phyloP scores from a whole-genome alignment of 2,888 invertebrate species.

The Orchesellides sinensis region DNA sequence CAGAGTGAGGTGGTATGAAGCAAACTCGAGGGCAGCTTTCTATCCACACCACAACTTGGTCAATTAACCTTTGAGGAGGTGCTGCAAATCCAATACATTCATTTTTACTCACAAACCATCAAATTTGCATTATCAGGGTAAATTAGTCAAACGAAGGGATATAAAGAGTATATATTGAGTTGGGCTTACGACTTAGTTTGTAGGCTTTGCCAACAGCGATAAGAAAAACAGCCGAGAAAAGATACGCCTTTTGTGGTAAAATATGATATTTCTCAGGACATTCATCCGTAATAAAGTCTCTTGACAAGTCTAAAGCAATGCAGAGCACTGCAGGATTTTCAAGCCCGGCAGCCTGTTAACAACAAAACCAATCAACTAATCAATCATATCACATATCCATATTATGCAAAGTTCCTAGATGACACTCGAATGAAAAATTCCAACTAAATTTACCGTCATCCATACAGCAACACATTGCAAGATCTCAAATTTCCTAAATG shows the following conservation, averaged over 20 bases:
- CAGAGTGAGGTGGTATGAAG: constrained; percentile 71
- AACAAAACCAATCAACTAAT: not conserved
- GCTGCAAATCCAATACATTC: constrained; percentile 50
- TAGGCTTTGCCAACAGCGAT: constrained; percentile 67
- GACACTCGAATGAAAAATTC: not conserved
- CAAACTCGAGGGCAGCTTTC: constrained; percentile 70
- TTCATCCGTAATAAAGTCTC: constrained; percentile 66
- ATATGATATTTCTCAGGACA: constrained; percentile 62
- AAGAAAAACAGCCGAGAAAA: constrained; percentile 66
- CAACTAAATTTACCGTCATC: constrained; percentile 63
- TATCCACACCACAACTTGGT: constrained; percentile 70
- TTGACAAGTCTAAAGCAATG: constrained; percentile 60
- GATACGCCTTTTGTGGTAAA: constrained; percentile 64
- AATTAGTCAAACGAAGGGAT: too few relatives aligned
- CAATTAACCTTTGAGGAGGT: constrained; percentile 64
- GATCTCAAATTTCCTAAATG: constrained; percentile 57
- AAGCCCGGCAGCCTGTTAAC: constrained; percentile 52
- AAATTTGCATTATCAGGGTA: too few relatives aligned
- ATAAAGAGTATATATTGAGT: not conserved
- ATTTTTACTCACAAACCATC: not conserved
- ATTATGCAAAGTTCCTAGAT: too few relatives aligned
- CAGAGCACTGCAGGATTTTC: constrained; percentile 60
- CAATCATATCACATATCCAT: too few relatives aligned
- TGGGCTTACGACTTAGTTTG: constrained; percentile 53
- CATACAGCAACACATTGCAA: constrained; percentile 67